Evolutionary conservation across 1,140 invertebrate species (phyloP).

Genomic region (Oryctes rhinoceros): DNA sequence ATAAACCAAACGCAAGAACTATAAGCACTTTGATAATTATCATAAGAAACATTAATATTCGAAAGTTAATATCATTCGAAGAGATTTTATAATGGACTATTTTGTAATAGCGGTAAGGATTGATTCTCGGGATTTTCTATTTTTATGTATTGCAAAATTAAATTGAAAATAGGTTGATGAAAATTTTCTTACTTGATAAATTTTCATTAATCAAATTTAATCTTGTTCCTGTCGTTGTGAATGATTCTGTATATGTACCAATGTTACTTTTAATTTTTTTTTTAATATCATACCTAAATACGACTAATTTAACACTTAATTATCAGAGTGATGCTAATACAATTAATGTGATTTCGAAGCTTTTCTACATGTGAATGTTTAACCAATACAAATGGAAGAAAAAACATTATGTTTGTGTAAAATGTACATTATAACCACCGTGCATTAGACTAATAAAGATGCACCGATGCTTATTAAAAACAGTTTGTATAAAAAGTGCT

Average conservation of each 20-base stretch:
- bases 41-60: too few relatives aligned
- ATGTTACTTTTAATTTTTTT: not conserved
- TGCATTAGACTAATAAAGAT: not conserved
- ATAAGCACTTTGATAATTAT: constrained; percentile 8
- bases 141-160: not conserved
- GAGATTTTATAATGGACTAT: constrained; percentile 17
- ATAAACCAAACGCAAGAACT: constrained; percentile 48
- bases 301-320: not conserved
- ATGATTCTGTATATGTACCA: not conserved
- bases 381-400: not conserved
- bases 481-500: not conserved
- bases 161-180: not conserved
- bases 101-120: constrained; percentile 23
- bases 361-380: not conserved
- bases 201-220: constrained; percentile 22
- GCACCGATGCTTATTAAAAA: not conserved
- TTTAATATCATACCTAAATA: not conserved
- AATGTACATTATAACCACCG: not conserved
- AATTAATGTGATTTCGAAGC: not conserved
- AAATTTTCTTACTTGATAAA: not conserved
- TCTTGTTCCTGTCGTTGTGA: not conserved
- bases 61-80: not conserved
- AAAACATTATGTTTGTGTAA: not conserved
- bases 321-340: constrained; percentile 20
- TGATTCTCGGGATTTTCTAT: not conserved